phyloP scores from a whole-genome alignment of 2,797 vertebrate species.

The Lophotriccus pileatus region DNA sequence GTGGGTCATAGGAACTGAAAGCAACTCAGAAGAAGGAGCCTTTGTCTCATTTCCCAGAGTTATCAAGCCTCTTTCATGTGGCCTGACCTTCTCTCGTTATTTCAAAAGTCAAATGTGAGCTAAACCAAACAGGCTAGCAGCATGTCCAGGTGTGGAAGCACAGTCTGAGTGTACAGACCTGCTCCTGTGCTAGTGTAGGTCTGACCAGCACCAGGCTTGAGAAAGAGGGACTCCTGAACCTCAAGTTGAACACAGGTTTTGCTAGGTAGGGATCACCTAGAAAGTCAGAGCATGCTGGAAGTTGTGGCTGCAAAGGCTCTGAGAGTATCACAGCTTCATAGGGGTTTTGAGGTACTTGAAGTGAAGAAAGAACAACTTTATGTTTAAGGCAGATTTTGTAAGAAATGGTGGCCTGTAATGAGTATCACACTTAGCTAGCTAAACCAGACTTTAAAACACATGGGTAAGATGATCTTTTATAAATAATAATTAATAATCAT shows the following conservation, averaged over 20 bases:
- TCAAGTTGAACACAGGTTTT: not conserved
- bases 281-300: not conserved
- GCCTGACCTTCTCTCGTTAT: not conserved
- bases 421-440: not conserved
- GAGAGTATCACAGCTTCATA: not conserved
- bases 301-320: not conserved
- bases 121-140: not conserved
- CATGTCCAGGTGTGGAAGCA: not conserved
- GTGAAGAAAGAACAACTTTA: not conserved
- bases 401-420: not conserved
- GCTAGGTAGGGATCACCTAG: not conserved
- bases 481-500: not conserved
- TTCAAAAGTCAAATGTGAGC: not conserved
- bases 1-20: not conserved
- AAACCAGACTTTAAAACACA: not conserved
- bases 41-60: constrained; percentile 17
- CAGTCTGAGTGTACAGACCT: not conserved
- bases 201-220: not conserved
- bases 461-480: not conserved
- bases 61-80: not conserved
- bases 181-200: not conserved
- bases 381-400: not conserved
- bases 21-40: not conserved
- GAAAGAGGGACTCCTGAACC: not conserved
- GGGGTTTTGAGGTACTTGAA: not conserved